These are phyloP conservation scores for Micrasema longulum DNA, from an alignment of 1,140 invertebrate species.

Conservation along the genomic window DNA sequence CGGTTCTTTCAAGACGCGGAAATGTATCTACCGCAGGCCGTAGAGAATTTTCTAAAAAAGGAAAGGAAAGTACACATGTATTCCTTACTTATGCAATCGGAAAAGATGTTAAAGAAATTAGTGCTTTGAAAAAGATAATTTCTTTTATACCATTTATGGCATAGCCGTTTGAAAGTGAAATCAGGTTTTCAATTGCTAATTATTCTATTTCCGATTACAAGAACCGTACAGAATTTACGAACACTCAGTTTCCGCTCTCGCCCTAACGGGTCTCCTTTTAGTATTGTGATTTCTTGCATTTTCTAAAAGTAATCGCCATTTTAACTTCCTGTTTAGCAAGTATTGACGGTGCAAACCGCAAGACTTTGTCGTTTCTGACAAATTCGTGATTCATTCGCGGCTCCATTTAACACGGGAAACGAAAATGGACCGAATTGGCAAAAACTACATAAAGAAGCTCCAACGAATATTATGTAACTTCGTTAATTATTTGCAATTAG, in stretches of 20 bases:
- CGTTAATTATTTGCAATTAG: no score
- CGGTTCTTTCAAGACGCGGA: no score
- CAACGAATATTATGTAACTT: background rate
- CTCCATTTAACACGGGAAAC: background rate
- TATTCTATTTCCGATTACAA: background rate
- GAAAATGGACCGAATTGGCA: background rate
- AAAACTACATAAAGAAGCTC: background rate
- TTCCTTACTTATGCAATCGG: background rate
- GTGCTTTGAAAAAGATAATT: background rate
- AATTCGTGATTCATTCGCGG: conserved; percentile 13
- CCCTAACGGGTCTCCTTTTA: background rate
- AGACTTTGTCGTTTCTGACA: conserved; percentile 15
- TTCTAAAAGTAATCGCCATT: background rate
- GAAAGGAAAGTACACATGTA: no score
- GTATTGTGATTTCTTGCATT: background rate
- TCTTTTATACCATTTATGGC: conserved; percentile 14
- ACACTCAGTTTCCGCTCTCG: conserved; percentile 7
- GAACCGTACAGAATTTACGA: background rate
- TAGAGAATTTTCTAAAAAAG: no score
- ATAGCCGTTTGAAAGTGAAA: conserved; percentile 9
- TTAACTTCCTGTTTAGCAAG: conserved; percentile 10
- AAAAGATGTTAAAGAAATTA: background rate
- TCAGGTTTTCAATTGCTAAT: background rate
- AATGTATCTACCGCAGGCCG: background rate
- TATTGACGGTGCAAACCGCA: conserved; percentile 18